Conservation (phyloP, 2,888 invertebrate genomes). For the Dryadula phaetusa region DNA sequence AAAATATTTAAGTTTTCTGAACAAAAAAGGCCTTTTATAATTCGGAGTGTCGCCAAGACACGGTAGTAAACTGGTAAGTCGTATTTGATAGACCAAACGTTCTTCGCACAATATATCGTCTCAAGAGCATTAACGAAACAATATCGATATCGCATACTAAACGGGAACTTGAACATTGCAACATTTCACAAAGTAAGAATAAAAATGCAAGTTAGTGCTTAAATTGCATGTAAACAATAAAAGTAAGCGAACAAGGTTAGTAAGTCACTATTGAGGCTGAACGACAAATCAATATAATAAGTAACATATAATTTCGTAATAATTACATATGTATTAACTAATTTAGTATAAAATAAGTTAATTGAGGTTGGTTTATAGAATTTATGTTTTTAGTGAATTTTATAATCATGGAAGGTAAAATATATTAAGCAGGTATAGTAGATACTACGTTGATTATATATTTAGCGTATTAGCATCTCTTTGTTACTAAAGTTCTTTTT, state of each 20-base stretch:
- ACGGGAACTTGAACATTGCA: conserved; percentile 15
- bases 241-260: conserved; percentile 27
- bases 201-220: conserved; percentile 19
- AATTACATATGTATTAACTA: not conserved
- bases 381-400: too few species aligned
- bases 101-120: conserved; percentile 19
- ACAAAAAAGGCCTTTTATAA: too few species aligned
- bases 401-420: too few species aligned
- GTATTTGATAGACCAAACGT: not conserved
- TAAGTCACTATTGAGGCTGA: conserved; percentile 14
- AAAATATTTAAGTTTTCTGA: too few species aligned
- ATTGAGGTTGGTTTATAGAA: not conserved
- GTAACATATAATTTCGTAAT: conserved; percentile 2
- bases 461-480: too few species aligned
- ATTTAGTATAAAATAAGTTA: not conserved
- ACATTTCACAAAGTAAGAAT: conserved; percentile 27
- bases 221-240: conserved; percentile 26
- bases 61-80: not conserved
- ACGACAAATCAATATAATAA: not conserved
- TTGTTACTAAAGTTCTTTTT: too few species aligned
- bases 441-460: too few species aligned
- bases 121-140: conserved; percentile 28
- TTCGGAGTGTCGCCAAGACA: too few species aligned
- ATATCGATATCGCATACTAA: conserved; percentile 32
- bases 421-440: too few species aligned